These are phyloP conservation scores for Anseranas semipalmata DNA, from an alignment of 2,113 vertebrate species.

Conservation along the genomic window DNA sequence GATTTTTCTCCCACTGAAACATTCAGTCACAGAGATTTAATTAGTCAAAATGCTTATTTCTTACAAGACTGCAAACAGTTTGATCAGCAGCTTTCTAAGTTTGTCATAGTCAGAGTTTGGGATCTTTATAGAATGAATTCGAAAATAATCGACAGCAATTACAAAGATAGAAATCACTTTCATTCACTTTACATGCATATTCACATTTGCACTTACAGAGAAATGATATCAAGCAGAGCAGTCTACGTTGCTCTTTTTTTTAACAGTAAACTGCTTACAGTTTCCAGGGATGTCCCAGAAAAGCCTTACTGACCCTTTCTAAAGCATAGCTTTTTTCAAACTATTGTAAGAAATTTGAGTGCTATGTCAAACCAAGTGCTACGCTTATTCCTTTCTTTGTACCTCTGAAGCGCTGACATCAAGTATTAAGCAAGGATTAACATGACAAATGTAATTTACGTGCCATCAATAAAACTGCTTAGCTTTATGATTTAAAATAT, in stretches of 20 bases:
- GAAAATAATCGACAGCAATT: neutral
- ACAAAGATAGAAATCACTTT: neutral
- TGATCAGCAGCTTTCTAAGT: neutral
- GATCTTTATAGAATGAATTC: neutral
- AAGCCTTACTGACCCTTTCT: neutral
- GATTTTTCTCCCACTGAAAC: neutral
- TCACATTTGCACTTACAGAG: neutral
- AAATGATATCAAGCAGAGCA: neutral
- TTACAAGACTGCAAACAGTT: neutral
- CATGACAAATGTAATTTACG: neutral
- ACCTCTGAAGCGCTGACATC: neutral
- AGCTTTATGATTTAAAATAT: neutral
- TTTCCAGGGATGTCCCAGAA: neutral
- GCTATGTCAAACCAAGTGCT: neutral
- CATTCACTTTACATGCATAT: neutral
- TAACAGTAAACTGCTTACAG: neutral
- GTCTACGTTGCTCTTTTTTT: neutral
- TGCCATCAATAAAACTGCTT: neutral
- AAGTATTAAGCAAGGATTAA: constrained; percentile 8
- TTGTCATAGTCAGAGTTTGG: neutral
- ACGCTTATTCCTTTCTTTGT: neutral
- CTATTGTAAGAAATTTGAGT: neutral
- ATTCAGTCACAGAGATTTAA: neutral
- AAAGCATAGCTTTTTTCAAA: neutral
- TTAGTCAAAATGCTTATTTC: neutral